These are phyloP conservation scores for Ceryle rudis DNA, from an alignment of 2,797 vertebrate genomes.

Conservation along the genomic window DNA sequence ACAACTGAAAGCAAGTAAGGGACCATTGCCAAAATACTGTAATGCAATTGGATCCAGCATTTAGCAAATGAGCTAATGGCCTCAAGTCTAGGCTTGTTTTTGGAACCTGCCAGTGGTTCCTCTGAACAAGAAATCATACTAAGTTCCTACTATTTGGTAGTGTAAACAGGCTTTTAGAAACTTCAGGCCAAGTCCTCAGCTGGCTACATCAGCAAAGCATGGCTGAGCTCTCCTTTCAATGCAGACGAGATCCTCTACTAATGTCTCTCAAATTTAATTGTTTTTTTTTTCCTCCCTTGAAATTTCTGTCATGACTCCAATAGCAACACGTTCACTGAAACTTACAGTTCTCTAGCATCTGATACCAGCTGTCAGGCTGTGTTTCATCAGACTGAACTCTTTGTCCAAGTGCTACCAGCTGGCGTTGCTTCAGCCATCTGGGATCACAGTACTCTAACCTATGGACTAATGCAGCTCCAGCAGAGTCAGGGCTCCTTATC, in stretches of 20 bases:
- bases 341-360: constrained; percentile 43
- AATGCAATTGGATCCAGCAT: background rate
- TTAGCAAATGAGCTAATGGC: background rate
- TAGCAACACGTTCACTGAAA: constrained; percentile 24
- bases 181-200: background rate
- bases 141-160: background rate
- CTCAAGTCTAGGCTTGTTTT: constrained; percentile 23
- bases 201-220: constrained; percentile 4
- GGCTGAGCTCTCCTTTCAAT: background rate
- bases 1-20: background rate
- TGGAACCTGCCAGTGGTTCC: background rate
- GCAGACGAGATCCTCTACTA: background rate
- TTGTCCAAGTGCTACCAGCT: constrained; percentile 66
- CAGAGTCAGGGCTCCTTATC: background rate
- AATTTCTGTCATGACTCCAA: constrained; percentile 58
- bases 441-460: constrained; percentile 3
- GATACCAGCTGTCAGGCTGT: constrained; percentile 67
- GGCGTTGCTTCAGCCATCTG: constrained; percentile 45
- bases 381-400: constrained; percentile 59
- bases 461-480: background rate
- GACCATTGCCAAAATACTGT: background rate
- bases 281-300: background rate
- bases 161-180: constrained; percentile 19
- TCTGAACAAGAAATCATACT: background rate
- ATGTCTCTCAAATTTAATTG: background rate